Evolutionary conservation across 2,113 vertebrate genomes (phyloP).

Genomic region (human (Homo sapiens)): DNA sequence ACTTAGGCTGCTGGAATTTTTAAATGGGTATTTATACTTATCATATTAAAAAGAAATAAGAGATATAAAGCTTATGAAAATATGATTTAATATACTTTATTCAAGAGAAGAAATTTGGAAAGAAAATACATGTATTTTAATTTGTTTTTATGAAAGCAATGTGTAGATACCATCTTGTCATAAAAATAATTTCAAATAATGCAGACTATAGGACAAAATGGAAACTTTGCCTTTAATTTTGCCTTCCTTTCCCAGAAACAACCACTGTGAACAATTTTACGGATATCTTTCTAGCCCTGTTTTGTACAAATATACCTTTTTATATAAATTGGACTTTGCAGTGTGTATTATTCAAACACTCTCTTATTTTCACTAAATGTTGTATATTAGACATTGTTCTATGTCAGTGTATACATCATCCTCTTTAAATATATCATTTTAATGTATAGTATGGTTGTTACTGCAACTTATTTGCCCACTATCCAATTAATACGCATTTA

Average conservation of each 20-base stretch:
- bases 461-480: not conserved
- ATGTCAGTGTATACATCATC: not conserved
- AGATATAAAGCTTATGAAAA: conserved; percentile 38
- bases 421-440: conserved; percentile 4
- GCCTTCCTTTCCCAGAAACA: not conserved
- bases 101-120: conserved; percentile 23
- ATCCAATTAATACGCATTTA: not conserved
- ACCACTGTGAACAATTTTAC: not conserved
- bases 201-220: not conserved
- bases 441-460: not conserved
- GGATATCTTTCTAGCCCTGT: not conserved
- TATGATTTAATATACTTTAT: not conserved
- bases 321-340: not conserved
- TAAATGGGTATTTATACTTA: not conserved
- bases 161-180: not conserved
- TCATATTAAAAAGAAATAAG: not conserved
- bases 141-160: conserved; percentile 23
- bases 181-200: not conserved
- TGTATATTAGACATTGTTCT: not conserved
- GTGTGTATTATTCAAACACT: not conserved
- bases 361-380: not conserved
- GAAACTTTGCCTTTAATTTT: not conserved
- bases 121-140: conserved; percentile 8
- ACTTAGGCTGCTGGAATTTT: conserved; percentile 18
- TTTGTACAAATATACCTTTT: not conserved